Evolutionary conservation across 2,113 vertebrate species (phyloP).

Genomic region (Brachyhypopomus occidentalis): DNA sequence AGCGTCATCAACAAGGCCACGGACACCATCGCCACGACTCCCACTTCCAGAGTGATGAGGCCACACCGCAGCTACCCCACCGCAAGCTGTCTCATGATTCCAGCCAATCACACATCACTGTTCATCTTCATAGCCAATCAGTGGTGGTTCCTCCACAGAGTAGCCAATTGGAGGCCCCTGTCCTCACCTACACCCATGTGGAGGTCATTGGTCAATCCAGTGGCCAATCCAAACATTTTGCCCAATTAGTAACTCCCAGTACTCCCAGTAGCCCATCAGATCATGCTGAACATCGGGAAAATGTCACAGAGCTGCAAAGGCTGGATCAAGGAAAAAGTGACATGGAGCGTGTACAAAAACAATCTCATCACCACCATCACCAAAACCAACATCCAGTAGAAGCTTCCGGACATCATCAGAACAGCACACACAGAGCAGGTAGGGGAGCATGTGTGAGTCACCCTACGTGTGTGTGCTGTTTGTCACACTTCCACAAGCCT

Average conservation of each 20-base stretch:
- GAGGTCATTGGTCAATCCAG: slow-evolving; percentile 53
- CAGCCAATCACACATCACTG: background rate
- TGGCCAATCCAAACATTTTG: slow-evolving; percentile 33
- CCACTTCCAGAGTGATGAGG: slow-evolving; percentile 28
- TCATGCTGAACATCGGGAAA: slow-evolving; percentile 44
- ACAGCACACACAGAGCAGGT: slow-evolving; percentile 65
- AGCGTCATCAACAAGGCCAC: background rate
- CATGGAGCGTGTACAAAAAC: background rate
- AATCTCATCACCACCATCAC: slow-evolving; percentile 41
- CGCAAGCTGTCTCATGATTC: background rate
- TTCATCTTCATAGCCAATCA: slow-evolving; percentile 33
- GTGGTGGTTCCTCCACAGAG: slow-evolving; percentile 32
- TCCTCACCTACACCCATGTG: slow-evolving; percentile 41
- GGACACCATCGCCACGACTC: slow-evolving; percentile 21
- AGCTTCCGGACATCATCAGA: slow-evolving; percentile 48
- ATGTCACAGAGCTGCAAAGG: background rate
- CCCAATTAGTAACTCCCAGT: slow-evolving; percentile 20
- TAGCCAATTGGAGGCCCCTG: slow-evolving; percentile 31
- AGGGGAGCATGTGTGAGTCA: slow-evolving; percentile 5
- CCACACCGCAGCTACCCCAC: slow-evolving; percentile 58
- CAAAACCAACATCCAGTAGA: slow-evolving; percentile 37
- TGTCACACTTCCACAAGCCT: background rate
- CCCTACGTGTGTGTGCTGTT: background rate
- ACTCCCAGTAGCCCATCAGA: slow-evolving; percentile 30
- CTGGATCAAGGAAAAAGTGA: background rate